phyloP scores from a whole-genome alignment of 2,113 vertebrate genomes.

The Tragelaphus imberbis region DNA sequence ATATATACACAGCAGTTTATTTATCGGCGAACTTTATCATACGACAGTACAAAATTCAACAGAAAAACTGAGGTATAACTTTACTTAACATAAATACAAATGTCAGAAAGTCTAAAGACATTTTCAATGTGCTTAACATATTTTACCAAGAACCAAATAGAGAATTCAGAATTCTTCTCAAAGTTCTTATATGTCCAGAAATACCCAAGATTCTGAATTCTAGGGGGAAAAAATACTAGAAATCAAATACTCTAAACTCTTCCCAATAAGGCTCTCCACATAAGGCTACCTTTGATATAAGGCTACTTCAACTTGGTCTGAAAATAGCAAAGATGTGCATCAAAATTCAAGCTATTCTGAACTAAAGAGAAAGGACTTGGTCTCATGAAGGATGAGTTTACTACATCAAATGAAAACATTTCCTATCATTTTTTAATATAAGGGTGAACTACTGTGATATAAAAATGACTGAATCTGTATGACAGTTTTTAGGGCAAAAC shows the following conservation, averaged over 20 bases:
- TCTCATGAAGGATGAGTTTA: neutral
- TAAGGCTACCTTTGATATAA: conserved; percentile 69
- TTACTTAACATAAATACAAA: conserved; percentile 30
- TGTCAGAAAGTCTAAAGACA: neutral
- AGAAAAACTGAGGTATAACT: conserved; percentile 24
- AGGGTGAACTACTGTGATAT: conserved; percentile 49
- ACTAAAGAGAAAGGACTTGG: conserved; percentile 26
- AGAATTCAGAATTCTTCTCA: conserved; percentile 53
- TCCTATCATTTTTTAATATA: conserved; percentile 61
- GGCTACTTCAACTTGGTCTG: conserved; percentile 61
- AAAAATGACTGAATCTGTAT: conserved; percentile 32
- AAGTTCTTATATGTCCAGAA: conserved; percentile 41
- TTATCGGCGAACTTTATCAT: neutral
- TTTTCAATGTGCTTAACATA: conserved; percentile 15
- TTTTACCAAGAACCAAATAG: conserved; percentile 9
- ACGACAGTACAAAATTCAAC: conserved; percentile 23
- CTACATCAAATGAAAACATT: conserved; percentile 47
- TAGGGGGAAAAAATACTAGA: conserved; percentile 64
- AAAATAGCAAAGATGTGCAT: conserved; percentile 41
- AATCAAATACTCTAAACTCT: conserved; percentile 54
- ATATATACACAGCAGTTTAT: neutral
- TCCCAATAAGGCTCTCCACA: conserved; percentile 61
- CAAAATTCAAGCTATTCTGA: conserved; percentile 49
- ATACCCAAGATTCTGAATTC: conserved; percentile 46
- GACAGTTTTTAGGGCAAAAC: conserved; percentile 2